A percentile compares a stretch with the other conserved stretches of the same genome.
Evolutionary conservation across 2,888 invertebrate genomes (phyloP).

Genomic region (Lacanobia oleracea): DNA sequence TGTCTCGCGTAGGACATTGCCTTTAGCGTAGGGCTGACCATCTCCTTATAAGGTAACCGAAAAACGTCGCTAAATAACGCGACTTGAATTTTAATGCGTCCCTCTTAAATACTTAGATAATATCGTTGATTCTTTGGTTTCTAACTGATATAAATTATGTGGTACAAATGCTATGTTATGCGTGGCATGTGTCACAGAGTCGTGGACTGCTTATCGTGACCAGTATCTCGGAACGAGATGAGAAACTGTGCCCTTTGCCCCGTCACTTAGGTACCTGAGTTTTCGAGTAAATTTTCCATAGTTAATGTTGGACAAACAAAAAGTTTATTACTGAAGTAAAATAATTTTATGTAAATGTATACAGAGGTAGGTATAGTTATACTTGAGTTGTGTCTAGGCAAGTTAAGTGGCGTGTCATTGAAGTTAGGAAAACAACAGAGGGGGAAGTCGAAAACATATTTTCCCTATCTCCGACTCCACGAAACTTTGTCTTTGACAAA

Average conservation of each 20-base stretch:
- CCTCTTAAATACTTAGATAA: constrained; percentile 32
- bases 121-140: constrained; percentile 37
- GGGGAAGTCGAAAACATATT: constrained; percentile 56
- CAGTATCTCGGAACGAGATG: constrained; percentile 40
- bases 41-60: constrained; percentile 21
- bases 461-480: constrained; percentile 45
- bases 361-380: neutral
- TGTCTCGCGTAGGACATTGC: constrained; percentile 82
- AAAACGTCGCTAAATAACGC: constrained; percentile 42
- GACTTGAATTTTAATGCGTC: constrained; percentile 49
- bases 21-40: constrained; percentile 73
- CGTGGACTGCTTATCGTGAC: constrained; percentile 35
- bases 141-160: constrained; percentile 22
- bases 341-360: constrained; percentile 20
- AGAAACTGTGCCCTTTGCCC: constrained; percentile 49
- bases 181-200: constrained; percentile 30
- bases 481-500: constrained; percentile 53
- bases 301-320: constrained; percentile 27
- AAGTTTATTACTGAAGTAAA: neutral
- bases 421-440: constrained; percentile 42
- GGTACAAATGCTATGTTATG: constrained; percentile 29
- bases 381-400: constrained; percentile 11
- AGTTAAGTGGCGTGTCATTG: constrained; percentile 19
- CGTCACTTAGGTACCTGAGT: constrained; percentile 18
- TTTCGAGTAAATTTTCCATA: constrained; percentile 20